Base-by-base conservation (phyloP, 2,888 invertebrate genomes). In the Beris morrisii region DNA sequence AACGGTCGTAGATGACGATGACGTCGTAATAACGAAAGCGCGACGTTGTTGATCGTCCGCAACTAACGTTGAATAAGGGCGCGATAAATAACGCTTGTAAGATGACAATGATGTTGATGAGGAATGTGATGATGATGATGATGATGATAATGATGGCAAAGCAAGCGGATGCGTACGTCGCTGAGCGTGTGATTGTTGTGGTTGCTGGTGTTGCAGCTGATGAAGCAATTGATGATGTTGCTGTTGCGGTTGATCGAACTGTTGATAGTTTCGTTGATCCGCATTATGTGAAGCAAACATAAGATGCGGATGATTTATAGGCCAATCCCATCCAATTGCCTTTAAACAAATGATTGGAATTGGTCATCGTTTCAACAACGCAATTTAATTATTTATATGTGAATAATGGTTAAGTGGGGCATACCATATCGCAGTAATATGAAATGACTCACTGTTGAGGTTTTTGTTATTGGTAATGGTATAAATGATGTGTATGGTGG, bases 241-340 rank as follows among this genome's bases (percentile, higher is more conserved):
- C 5, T 65, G 52, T 43, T 63, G 50, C 30, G 28, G 28, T 11
- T 38, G 30, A 12, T 12, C 32, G 1, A 1, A 50, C 15, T n/a
- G 44, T 7, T 53, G 32, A 9, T 61, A 4, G 52, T 50, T 43
- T n/a, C 44, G 64, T 4, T 43, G 31, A 13, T 68, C 68, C n/a
- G 66, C 58, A 48, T 56, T 64, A 63, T 68, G 52, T 59, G 71
- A 66, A 53, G 68, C 66, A 30, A 71, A 64, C 69, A 66, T 71
- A 65, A 73, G 53, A 64, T 72, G 71, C 48, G 73, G 72, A 72
- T 73, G 74, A 71, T 67, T 74, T 59, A 73, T 70, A 50, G 74
- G 72, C 73, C 73, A 74, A 69, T 74, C 74, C 73, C 73, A 74
- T 69, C 71, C 66, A 70, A 73, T 67, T 67, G 72, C 71, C 74